Base-by-base conservation (phyloP, 2,797 vertebrate genomes). In the Phylloscopus collybita region DNA sequence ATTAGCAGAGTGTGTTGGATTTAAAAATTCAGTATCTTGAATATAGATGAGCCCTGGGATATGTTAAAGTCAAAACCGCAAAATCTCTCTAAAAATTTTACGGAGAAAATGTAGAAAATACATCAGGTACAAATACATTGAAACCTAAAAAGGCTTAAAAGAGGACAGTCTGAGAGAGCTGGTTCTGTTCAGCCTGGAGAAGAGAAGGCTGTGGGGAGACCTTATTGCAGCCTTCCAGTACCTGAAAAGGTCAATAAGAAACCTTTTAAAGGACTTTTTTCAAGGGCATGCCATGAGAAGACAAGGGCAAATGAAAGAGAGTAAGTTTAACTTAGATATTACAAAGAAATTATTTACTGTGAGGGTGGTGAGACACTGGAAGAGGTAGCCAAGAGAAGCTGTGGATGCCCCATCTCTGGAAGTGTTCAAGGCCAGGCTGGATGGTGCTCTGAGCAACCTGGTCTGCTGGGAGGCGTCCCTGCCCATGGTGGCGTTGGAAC, bases 231-330 rank as follows among this genome's bases (percentile, higher is more conserved):
- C 21, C 17, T 44, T 30, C 10, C 47, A 38, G 27, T 54, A 27
- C 22, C n/a, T 44, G 42, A 78, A 54, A 15, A 6, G 8, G 6
- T 25, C 32, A 27, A 4, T 21, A 50, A 56, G 36, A 42, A 78
- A 71, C 4, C 18, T 49, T n/a, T 51, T 19, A 56, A 34, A 70
- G 13, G 9, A 27, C 1, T 16, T 65, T 59, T 32, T 56, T 38
- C 25, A 66, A 27, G 19, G 25, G 1, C 10, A 16, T 65, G 12
- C 27, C 0, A 0, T 27, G 15, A 27, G n/a, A 71, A 6, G 15
- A 59, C n/a, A 78, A 65, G 45, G 29, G 4, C 9, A 13, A 45
- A 25, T 51, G 45, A 45, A 38, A 51, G 27, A 64, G 1, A 40
- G 9, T 34, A 40, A 12, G 21, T 59, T 75, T 62, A 50, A 30